phyloP scores from a whole-genome alignment of 2,797 vertebrate genomes.

The Pantherophis alleghaniensis region DNA sequence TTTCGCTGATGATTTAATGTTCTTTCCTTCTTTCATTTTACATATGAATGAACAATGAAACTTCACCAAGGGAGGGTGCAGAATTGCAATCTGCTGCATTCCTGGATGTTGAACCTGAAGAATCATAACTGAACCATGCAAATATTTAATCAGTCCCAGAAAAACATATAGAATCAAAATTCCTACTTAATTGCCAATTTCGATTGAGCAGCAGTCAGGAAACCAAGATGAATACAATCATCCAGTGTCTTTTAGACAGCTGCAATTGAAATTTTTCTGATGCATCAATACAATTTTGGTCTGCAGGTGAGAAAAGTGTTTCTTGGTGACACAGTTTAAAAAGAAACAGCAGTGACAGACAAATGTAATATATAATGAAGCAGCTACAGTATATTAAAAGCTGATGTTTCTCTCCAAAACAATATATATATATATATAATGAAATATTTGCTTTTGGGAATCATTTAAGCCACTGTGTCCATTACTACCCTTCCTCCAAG shows the following conservation, averaged over 20 bases:
- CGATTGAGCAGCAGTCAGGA: slow-evolving; percentile 44
- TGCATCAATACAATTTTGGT: slow-evolving; percentile 40
- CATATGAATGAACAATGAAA: slow-evolving; percentile 17
- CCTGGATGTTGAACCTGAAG: slow-evolving; percentile 37
- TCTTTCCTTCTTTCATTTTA: slow-evolving; percentile 4
- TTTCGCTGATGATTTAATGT: slow-evolving; percentile 15
- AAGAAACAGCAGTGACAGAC: slow-evolving; percentile 1
- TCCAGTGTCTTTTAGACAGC: slow-evolving; percentile 41
- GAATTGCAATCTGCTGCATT: slow-evolving; percentile 43
- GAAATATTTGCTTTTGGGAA: not conserved
- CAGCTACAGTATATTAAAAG: not conserved
- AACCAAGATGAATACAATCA: slow-evolving; percentile 16
- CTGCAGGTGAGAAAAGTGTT: slow-evolving; percentile 39
- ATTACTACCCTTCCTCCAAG: not conserved
- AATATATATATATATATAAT: not conserved
- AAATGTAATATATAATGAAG: slow-evolving; percentile 40
- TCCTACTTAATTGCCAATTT: slow-evolving; percentile 51
- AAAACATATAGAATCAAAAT: slow-evolving; percentile 46
- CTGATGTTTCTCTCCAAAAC: slow-evolving; percentile 18
- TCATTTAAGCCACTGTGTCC: not conserved
- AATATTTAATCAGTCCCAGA: slow-evolving; percentile 62
- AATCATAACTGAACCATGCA: slow-evolving; percentile 47
- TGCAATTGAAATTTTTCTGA: slow-evolving; percentile 39
- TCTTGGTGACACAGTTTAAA: slow-evolving; percentile 33
- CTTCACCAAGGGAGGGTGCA: not conserved